Percentiles rank a stretch among this genome's conserved stretches.
Conservation (phyloP, 2,888 invertebrate species). For the Drosophila vallismaia region DNA sequence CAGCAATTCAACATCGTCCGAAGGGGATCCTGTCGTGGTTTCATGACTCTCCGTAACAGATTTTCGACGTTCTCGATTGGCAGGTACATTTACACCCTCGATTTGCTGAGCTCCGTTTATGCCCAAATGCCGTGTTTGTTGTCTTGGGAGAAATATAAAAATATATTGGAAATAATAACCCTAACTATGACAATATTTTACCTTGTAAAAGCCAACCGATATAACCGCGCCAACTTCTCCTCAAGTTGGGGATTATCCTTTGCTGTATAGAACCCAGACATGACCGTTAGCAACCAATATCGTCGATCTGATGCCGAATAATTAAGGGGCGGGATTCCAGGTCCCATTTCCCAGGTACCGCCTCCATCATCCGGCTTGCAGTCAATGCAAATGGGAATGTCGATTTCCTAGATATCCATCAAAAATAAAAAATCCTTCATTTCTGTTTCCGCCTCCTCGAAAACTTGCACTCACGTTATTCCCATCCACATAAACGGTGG, state of each 20-base stretch:
- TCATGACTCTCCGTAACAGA: conserved; percentile 15
- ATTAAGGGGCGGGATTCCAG: conserved; percentile 78
- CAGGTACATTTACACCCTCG: conserved; percentile 63
- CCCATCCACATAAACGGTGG: conserved; percentile 88
- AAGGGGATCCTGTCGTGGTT: conserved; percentile 49
- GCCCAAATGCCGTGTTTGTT: conserved; percentile 92
- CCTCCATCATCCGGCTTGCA: conserved; percentile 80
- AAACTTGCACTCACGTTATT: conserved; percentile 78
- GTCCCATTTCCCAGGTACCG: conserved; percentile 74
- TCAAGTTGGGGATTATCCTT: conserved; percentile 88
- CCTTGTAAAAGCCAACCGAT: conserved; percentile 92
- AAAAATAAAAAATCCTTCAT: no score
- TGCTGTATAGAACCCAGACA: conserved; percentile 85
- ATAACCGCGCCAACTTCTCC: conserved; percentile 89
- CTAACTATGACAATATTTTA: conserved; percentile 68
- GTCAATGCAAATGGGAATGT: conserved; percentile 82
- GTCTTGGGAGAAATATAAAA: conserved; percentile 84
- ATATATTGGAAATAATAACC: not conserved
- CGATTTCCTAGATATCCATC: conserved; percentile 73
- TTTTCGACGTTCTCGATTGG: conserved; percentile 68
- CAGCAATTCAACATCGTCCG: conserved; percentile 70
- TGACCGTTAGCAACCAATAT: conserved; percentile 93
- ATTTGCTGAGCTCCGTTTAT: conserved; percentile 84
- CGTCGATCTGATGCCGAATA: conserved; percentile 86
- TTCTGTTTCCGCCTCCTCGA: not conserved